Evolutionary conservation across 2,797 vertebrate genomes (phyloP), one percentile per base, ranked within the genome.

Genomic region (Spea hammondii): DNA sequence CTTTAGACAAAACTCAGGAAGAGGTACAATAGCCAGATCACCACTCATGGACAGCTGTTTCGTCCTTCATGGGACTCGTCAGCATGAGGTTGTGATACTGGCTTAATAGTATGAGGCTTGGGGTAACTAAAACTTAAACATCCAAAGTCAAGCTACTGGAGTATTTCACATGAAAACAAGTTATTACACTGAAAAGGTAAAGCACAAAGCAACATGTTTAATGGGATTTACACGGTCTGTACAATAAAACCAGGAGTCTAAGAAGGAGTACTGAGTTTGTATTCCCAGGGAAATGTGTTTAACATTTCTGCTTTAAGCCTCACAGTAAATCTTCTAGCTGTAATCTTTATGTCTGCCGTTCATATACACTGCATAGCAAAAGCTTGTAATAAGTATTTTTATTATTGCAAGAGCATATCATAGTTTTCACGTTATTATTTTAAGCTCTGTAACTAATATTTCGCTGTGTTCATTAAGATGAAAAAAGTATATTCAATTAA

Each of bases 391-490:
- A 77, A 76, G 44, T 70, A 17, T 70, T 77, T 77, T 77, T 55
- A 77, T 77, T 70, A 77, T 70, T 77, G 66, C 66, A 14, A 46
- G 57, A 77, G 57, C 65, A 76, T 65, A 77, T 70, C 75, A 62
- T 46, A 70, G 50, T 77, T 47, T 62, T 70, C 55, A 70, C 75
- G 70, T 70, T 47, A 76, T 76, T 76, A 76, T 76, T 74, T 74
- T 74, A 74, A 6, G 65, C 62, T 68, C 74, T 68, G 44, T 68
- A 44, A 53, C 68, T 59, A 69, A 65, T 59, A 68, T 74, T 48
- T 53, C 59, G 32, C 53, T 54, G 62, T 68, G 74, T 51, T 53
- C 51, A 14, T 32, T 32, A 32, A 32, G 32, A 32, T 32, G 32
- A 32, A 32, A 32, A 32, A 32, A 3, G 32, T 32, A 32, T 32